Conservation (phyloP, 2,797 vertebrate species). For the Sphaeramia orbicularis region DNA sequence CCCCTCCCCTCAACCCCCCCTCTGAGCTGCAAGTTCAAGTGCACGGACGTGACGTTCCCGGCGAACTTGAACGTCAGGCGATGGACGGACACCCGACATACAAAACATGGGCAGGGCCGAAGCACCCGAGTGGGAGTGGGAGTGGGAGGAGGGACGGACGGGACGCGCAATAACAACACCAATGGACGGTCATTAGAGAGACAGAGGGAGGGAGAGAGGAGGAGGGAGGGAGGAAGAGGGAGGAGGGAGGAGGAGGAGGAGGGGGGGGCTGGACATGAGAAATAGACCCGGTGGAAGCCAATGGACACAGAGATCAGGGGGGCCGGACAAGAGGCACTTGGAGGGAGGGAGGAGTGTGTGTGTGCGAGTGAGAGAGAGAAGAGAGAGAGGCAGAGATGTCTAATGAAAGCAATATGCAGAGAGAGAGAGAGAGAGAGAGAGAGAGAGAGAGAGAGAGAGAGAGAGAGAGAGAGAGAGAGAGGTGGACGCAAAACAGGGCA, state of each 20-base stretch:
- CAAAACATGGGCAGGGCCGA: conserved; percentile 99
- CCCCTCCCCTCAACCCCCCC: conserved; percentile 91
- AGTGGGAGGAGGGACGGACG: conserved; percentile 92
- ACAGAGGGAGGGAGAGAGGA: conserved; percentile 46
- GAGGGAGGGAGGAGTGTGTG: conserved; percentile 70
- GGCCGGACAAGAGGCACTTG: conserved; percentile 87
- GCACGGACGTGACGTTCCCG: conserved; percentile 98
- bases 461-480: conserved; percentile 57
- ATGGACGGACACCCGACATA: conserved; percentile 98
- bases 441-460: conserved; percentile 52
- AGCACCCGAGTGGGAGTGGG: conserved; percentile 90
- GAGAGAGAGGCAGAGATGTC: conserved; percentile 66
- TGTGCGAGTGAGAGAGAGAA: conserved; percentile 23
- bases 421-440: conserved; percentile 61
- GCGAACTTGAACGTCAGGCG: conserved; percentile 99
- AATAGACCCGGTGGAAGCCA: conserved; percentile 95
- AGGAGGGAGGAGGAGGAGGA: background rate
- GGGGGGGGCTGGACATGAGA: conserved; percentile 93
- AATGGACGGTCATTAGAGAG: conserved; percentile 97
- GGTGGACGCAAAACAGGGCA: conserved; percentile 85
- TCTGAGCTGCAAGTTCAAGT: conserved; percentile 99
- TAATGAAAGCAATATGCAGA: conserved; percentile 88
- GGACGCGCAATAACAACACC: conserved; percentile 93
- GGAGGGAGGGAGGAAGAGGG: conserved; percentile 74
- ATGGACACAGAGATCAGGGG: conserved; percentile 93